A percentile compares a stretch with the other conserved stretches of the same genome.
Conservation (phyloP, 92 coral and sea anemone genomes). For the Chrysogorgia sp. region DNA sequence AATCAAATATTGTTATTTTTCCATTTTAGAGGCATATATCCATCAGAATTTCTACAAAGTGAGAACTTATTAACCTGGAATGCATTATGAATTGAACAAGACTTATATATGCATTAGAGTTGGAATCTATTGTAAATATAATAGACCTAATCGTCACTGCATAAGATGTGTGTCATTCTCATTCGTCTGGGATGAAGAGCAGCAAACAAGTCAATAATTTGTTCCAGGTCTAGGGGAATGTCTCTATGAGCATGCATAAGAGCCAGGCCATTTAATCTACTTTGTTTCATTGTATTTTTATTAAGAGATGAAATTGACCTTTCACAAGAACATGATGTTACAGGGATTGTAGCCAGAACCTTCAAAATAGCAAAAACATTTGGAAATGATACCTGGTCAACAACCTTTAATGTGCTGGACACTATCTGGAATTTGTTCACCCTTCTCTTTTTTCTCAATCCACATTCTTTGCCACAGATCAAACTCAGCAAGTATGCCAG, state of each 20-base stretch:
- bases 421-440: slow-evolving; percentile 53
- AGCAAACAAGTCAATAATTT: slow-evolving; percentile 56
- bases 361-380: slow-evolving; percentile 46
- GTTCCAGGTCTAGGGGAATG: slow-evolving; percentile 34
- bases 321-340: slow-evolving; percentile 49
- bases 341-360: slow-evolving; percentile 56
- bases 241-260: slow-evolving; percentile 43
- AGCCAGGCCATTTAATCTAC: slow-evolving; percentile 43
- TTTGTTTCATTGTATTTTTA: slow-evolving; percentile 39
- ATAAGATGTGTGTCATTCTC: too few relatives aligned
- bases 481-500: slow-evolving; percentile 59
- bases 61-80: too few relatives aligned
- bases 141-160: too few relatives aligned
- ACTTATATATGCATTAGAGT: too few relatives aligned
- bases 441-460: slow-evolving; percentile 46
- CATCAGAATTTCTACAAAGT: too few relatives aligned
- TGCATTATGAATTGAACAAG: too few relatives aligned
- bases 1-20: too few relatives aligned
- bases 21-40: too few relatives aligned
- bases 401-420: slow-evolving; percentile 43
- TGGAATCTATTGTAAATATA: too few relatives aligned
- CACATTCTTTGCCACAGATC: slow-evolving; percentile 57
- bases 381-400: slow-evolving; percentile 32
- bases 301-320: slow-evolving; percentile 48
- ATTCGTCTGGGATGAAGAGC: slow-evolving; percentile 62